Base-by-base conservation (phyloP, 2,797 vertebrate genomes). In the Sus cebifrons region DNA sequence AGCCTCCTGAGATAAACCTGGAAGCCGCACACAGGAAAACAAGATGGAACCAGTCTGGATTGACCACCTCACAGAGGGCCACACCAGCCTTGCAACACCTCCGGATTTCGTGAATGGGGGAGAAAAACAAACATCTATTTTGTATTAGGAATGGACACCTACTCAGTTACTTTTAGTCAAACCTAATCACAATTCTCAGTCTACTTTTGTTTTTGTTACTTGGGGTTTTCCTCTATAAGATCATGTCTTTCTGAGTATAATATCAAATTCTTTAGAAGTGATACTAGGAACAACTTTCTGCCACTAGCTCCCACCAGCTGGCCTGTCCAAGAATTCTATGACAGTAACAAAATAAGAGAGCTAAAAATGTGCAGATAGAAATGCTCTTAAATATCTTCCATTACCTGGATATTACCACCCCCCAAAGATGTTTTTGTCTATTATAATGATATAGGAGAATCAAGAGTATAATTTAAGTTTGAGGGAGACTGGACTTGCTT, bases 351-450 rank as follows among this genome's bases (percentile, higher is more conserved):
- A 82, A 70, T 10, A 29, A 67, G 32, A 49, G 32, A 40, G 32
- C n/a, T 44, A 67, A 84, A 96, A 67, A 73, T 36, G 18, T 32
- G 9, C 73, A 96, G 85, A 58, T 12, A 75, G 49, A 15, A 79
- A 89, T 44, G 81, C 17, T 60, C n/a, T 90, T 58, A 60, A 75
- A 58, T 86, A 75, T 49, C 82, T 54, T 44, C 54, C 9, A 58
- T 75, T 77, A 74, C 44, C 54, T 75, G 67, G 13, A 7, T 79
- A 79, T 36, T 74, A 54, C 9, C 73, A 74, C 27, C n/a, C 64
- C 36, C 36, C 25, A 91, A 88, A 65, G 75, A 73, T 79, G 49
- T 52, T 92, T 92, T 78, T 86, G 8, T 56, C 73, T 70, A 2
- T 68, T 81, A 62, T 10, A 85, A 74, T 36, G 29, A 86, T 56